phyloP scores from a whole-genome alignment of 2,113 vertebrate species.

The Balaeniceps rex region DNA sequence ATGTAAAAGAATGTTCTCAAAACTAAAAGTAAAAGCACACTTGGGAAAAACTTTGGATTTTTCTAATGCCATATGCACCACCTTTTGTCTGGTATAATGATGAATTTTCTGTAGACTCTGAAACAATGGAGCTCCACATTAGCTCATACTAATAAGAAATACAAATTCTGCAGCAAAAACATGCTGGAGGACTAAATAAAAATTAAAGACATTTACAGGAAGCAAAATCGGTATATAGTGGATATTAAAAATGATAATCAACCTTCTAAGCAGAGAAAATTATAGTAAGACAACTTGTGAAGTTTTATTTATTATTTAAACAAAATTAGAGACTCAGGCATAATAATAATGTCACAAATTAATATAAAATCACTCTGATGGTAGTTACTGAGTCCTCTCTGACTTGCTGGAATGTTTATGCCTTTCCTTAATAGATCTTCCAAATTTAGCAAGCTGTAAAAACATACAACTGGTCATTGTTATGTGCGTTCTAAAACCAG shows the following conservation, averaged over 20 bases:
- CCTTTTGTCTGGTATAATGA: neutral
- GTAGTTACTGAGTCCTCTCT: neutral
- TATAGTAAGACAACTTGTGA: neutral
- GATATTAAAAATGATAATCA: neutral
- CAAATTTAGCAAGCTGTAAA: neutral
- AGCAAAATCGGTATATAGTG: neutral
- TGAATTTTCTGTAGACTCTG: neutral
- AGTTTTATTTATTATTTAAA: neutral
- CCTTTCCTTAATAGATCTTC: neutral
- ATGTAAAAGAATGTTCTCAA: neutral
- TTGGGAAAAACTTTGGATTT: neutral
- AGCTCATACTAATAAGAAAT: neutral
- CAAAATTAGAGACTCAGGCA: neutral
- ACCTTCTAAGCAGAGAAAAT: neutral
- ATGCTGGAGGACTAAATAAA: neutral
- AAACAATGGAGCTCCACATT: neutral
- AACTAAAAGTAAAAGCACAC: neutral
- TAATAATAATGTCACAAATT: neutral
- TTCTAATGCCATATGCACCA: neutral
- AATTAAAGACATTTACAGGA: neutral
- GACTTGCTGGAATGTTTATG: neutral
- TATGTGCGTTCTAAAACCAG: neutral
- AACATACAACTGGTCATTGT: neutral
- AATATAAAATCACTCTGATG: neutral
- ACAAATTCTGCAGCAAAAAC: neutral